Percentiles rank a stretch among this genome's conserved stretches.
Evolutionary conservation across 2,888 invertebrate genomes (phyloP).

Genomic region (Mechanitis mazaeus): DNA sequence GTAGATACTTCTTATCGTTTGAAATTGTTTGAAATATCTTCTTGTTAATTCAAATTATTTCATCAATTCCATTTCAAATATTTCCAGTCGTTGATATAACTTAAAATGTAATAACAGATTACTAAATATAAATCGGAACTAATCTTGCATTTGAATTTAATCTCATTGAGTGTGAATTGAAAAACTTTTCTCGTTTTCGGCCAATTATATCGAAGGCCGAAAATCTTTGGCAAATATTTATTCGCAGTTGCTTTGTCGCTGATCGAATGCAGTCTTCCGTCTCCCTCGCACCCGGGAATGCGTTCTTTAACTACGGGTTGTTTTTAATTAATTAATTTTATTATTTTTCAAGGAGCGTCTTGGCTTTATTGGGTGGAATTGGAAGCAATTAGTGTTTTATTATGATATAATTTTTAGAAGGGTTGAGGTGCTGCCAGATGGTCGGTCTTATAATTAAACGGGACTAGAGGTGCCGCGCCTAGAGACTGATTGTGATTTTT

Average conservation of each 20-base stretch:
- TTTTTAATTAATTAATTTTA: conserved; percentile 78
- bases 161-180: conserved; percentile 66
- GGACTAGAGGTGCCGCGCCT: conserved; percentile 8
- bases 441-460: conserved; percentile 26
- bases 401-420: conserved; percentile 75
- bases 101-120: too few relatives aligned
- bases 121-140: conserved; percentile 43
- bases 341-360: conserved; percentile 67
- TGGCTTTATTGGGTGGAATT: conserved; percentile 72
- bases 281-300: conserved; percentile 8
- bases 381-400: conserved; percentile 76
- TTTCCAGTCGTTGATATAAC: too few relatives aligned
- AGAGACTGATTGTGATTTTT: not conserved
- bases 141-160: conserved; percentile 47
- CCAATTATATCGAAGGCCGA: conserved; percentile 57
- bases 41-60: too few relatives aligned
- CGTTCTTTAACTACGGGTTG: conserved; percentile 35
- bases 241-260: conserved; percentile 26
- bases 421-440: conserved; percentile 63
- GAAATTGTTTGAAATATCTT: too few relatives aligned
- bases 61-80: too few relatives aligned
- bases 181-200: conserved; percentile 71
- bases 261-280: conserved; percentile 7
- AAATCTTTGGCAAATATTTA: conserved; percentile 68
- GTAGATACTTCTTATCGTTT: too few relatives aligned